Conservation (phyloP, 1,140 invertebrate genomes). For the Cylas formicarius region DNA sequence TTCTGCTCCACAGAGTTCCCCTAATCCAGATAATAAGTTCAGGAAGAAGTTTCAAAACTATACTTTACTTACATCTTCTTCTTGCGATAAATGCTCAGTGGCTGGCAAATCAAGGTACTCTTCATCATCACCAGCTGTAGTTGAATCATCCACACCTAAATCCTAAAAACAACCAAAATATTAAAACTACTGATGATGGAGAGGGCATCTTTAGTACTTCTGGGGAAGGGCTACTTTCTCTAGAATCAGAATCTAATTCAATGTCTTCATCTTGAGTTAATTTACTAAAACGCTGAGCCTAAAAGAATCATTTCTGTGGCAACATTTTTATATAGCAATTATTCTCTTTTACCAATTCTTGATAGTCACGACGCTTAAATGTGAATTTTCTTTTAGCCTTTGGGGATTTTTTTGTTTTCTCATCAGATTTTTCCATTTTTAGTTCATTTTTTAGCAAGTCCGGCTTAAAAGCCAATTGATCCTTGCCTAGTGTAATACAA, state of each 20-base stretch:
- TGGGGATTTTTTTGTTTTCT: conserved; percentile 14
- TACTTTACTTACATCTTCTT: too few species aligned
- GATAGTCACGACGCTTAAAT: conserved; percentile 20
- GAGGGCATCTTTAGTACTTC: too few species aligned
- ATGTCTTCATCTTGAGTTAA: conserved; percentile 31
- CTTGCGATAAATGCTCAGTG: too few species aligned
- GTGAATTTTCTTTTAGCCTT: conserved; percentile 24
- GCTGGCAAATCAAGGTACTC: not conserved
- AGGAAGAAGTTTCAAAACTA: too few species aligned
- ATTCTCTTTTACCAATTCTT: conserved; percentile 16
- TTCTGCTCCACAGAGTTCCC: conserved; percentile 34
- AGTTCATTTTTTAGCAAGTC: conserved; percentile 17
- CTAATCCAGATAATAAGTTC: conserved; percentile 14
- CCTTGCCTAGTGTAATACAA: conserved; percentile 51
- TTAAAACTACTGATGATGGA: too few species aligned
- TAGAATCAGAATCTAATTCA: conserved; percentile 30
- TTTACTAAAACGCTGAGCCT: conserved; percentile 37
- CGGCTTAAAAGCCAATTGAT: conserved; percentile 35
- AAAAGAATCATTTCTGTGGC: conserved; percentile 11
- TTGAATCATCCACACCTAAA: not conserved
- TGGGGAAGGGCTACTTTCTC: conserved; percentile 28
- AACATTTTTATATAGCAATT: not conserved
- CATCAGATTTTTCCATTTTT: conserved; percentile 13
- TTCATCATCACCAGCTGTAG: not conserved
- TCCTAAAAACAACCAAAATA: conserved; percentile 1